Conservation (phyloP, 1,140 invertebrate genomes). For the Zaprionus camerounensis region DNA sequence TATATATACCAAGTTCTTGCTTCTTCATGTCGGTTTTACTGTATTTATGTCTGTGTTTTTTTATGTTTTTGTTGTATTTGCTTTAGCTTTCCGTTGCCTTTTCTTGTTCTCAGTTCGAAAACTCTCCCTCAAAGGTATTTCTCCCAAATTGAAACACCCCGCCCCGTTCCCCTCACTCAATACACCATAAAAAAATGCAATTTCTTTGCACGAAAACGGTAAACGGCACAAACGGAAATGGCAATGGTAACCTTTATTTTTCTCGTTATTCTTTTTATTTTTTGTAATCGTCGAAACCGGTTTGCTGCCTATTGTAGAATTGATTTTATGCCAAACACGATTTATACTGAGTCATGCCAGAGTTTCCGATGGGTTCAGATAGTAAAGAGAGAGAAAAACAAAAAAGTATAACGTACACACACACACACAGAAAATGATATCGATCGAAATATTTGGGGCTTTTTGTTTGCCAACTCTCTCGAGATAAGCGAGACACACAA, state of each 20-base stretch:
- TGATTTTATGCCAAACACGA: conserved; percentile 16
- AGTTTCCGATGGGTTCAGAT: conserved; percentile 20
- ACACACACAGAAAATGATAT: conserved; percentile 17
- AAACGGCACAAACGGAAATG: conserved; percentile 36
- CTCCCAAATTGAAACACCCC: not conserved
- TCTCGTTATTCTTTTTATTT: conserved; percentile 10
- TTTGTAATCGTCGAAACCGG: conserved; percentile 6
- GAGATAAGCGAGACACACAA: conserved; percentile 22
- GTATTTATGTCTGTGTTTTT: conserved; percentile 5
- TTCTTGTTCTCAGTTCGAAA: conserved; percentile 5
- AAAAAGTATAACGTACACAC: not conserved
- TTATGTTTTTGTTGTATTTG: conserved; percentile 12
- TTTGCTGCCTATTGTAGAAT: conserved; percentile 5
- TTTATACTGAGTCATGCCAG: conserved; percentile 14
- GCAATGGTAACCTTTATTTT: conserved; percentile 6
- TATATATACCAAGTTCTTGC: not conserved
- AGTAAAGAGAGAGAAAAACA: not conserved
- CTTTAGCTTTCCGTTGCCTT: conserved; percentile 30
- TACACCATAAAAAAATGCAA: conserved; percentile 28
- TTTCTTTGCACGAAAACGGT: conserved; percentile 29
- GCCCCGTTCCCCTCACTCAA: not conserved
- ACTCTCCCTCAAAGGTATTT: not conserved
- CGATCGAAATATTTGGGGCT: conserved; percentile 33
- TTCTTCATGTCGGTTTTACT: conserved; percentile 14
- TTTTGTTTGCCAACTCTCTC: conserved; percentile 26